Conservation (phyloP, 1,140 invertebrate species). For the Bombus sylvicola region DNA sequence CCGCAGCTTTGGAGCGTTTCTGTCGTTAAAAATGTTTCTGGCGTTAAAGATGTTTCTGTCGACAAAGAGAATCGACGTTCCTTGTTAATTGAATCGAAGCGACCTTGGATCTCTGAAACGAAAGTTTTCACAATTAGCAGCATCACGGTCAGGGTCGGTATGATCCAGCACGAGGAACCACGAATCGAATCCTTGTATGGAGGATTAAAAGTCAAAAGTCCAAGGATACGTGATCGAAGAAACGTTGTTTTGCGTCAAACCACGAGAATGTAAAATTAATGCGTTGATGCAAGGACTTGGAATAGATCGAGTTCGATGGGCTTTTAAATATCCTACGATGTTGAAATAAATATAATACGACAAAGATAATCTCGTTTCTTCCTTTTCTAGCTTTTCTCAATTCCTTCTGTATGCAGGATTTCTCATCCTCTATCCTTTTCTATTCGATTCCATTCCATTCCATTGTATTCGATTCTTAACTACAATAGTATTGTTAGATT, state of each 20-base stretch:
- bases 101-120: conserved; percentile 1
- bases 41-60: not conserved
- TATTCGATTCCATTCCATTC: too few relatives aligned
- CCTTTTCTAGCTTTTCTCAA: not conserved
- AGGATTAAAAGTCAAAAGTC: conserved; percentile 7
- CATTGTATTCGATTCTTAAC: not conserved
- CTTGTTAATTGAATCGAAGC: conserved; percentile 24
- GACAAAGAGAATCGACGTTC: conserved; percentile 13
- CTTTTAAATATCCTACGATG: not conserved
- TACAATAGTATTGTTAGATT: not conserved
- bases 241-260: not conserved
- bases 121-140: not conserved
- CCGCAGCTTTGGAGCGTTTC: not conserved
- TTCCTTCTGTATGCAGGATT: not conserved
- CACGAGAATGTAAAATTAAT: not conserved
- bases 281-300: not conserved
- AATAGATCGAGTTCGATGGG: not conserved
- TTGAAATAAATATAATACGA: not conserved
- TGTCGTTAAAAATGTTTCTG: conserved; percentile 8
- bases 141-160: conserved; percentile 2
- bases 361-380: not conserved
- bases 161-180: not conserved
- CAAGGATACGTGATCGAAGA: not conserved
- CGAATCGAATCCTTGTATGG: not conserved
- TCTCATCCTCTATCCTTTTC: too few relatives aligned